Base-by-base conservation (phyloP, 2,888 invertebrate genomes). In the Diloba caeruleocephala region DNA sequence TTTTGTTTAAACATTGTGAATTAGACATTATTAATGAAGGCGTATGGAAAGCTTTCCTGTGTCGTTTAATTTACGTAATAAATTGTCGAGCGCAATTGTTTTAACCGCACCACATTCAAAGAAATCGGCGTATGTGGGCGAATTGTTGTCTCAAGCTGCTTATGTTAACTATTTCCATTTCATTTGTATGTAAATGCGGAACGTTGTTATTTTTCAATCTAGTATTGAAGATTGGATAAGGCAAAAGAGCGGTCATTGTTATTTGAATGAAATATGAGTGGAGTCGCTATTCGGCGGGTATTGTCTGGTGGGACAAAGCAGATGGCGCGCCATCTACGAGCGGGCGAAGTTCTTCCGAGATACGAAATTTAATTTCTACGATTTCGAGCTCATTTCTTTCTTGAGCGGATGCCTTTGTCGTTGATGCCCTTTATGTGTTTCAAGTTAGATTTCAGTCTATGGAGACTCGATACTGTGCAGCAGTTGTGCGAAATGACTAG, bases 311-410 rank as follows among this genome's bases (percentile, higher is more conserved):
- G 74, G 74, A 86, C 83, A 88, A 89, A 86, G 84, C 76, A 75
- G 73, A 59, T 73, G 77, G 72, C 74, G 81, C 72, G 58, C 76
- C 53, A 42, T 60, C 60, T 42, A 69, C 66, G 78, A 72, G 67
- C 66, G 59, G 76, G 69, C 77, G 71, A 84, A 84, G 84, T 85
- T 82, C 81, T 83, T 80, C 76, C 69, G 74, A 81, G 84, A 85
- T 82, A 85, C 83, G 84, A 85, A 88, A 87, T 87, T 88, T 83
- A 89, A 89, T 90, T 90, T 88, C 80, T 85, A 81, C 83, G 84
- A 87, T 84, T 89, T 82, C 76, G 78, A 81, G 81, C 79, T 79
- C 79, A 79, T 79, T 83, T 81, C 84, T 80, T 79, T 78, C 74
- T 71, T 67, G 79, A 81, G 77, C 71, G 74, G 19, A 50, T 67